Conservation (phyloP, 2,888 invertebrate genomes). For the Quadroppia sp. region DNA sequence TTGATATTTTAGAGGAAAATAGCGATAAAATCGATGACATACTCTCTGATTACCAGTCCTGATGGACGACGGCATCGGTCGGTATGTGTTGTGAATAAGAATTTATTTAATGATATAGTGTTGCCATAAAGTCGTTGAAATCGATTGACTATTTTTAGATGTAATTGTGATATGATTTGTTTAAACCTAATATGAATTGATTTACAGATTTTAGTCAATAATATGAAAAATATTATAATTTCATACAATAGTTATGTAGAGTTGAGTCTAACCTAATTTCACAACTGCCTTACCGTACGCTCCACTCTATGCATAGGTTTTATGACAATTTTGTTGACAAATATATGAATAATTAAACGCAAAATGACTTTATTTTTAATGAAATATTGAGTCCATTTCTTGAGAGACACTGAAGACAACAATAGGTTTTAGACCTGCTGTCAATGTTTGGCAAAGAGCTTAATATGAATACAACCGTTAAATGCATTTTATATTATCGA, state of each 20-base stretch:
- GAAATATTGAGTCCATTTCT: too few relatives aligned
- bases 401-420: too few relatives aligned
- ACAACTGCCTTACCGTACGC: not conserved
- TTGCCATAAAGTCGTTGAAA: not conserved
- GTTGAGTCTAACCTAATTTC: not conserved
- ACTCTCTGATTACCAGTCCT: constrained; percentile 17
- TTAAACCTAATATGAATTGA: not conserved
- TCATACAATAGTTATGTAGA: not conserved
- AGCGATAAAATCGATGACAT: constrained; percentile 1
- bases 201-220: not conserved
- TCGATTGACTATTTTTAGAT: not conserved
- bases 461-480: too few relatives aligned
- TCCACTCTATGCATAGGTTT: not conserved
- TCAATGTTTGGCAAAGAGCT: too few relatives aligned
- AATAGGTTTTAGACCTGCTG: too few relatives aligned
- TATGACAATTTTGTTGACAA: not conserved
- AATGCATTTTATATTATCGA: too few relatives aligned
- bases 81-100: not conserved
- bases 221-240: not conserved
- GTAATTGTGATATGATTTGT: not conserved
- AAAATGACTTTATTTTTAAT: not conserved
- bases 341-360: not conserved
- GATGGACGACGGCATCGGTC: not conserved
- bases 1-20: not conserved
- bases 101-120: not conserved